These are phyloP conservation scores for Eulithis prunata DNA, from an alignment of 2,888 invertebrate genomes.

Conservation along the genomic window DNA sequence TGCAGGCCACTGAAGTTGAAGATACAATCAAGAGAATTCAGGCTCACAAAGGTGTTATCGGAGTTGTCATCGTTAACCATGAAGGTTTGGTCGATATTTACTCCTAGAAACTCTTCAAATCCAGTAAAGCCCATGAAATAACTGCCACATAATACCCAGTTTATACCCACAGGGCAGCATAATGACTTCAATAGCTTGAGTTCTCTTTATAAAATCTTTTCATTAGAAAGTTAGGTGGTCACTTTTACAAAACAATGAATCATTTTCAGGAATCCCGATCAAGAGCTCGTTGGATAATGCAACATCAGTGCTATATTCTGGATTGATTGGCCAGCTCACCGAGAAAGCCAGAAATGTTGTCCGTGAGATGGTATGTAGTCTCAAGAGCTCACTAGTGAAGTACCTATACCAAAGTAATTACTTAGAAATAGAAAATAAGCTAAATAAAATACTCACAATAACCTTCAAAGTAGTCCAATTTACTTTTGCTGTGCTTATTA, in stretches of 20 bases:
- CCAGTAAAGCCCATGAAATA: slow-evolving; percentile 3
- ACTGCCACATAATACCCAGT: too few species aligned
- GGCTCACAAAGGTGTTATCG: slow-evolving; percentile 98
- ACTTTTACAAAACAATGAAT: neutral
- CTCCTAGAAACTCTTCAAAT: slow-evolving; percentile 38
- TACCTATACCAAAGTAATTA: too few species aligned
- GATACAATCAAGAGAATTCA: slow-evolving; percentile 99
- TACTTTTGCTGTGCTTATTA: too few species aligned
- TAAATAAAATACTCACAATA: too few species aligned
- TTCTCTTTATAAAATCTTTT: too few species aligned
- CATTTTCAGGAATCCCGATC: slow-evolving; percentile 91
- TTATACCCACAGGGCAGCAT: too few species aligned
- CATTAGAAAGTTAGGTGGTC: too few species aligned
- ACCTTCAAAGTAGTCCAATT: too few species aligned
- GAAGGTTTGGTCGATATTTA: slow-evolving; percentile 90
- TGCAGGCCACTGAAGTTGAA: slow-evolving; percentile 94
- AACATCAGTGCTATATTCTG: slow-evolving; percentile 97
- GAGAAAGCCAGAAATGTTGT: slow-evolving; percentile 97
- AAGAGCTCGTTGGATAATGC: slow-evolving; percentile 97
- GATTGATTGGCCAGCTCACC: slow-evolving; percentile 94
- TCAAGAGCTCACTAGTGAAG: too few species aligned
- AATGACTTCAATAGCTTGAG: too few species aligned
- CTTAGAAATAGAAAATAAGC: too few species aligned
- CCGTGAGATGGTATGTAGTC: slow-evolving; percentile 88
- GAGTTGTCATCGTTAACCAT: slow-evolving; percentile 97